Conservation (phyloP, 2,113 vertebrate species). For the Ginglymostoma cirratum region DNA sequence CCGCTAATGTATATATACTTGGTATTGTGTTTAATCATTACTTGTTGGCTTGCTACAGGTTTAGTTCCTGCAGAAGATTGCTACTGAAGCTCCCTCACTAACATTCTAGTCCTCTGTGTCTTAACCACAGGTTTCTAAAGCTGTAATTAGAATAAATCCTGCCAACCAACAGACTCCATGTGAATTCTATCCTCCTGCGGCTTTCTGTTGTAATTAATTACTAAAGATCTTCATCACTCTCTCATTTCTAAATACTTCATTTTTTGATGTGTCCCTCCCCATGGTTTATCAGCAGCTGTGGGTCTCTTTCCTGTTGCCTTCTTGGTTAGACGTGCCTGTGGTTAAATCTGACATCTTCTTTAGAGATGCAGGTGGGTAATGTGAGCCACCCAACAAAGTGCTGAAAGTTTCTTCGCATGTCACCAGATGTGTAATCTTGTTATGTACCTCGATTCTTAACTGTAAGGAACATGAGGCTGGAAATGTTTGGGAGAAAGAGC, state of each 20-base stretch:
- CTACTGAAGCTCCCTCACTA: background rate
- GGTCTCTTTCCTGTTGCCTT: background rate
- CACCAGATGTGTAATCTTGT: background rate
- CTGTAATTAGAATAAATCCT: background rate
- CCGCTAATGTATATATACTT: background rate
- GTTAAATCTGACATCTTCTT: background rate
- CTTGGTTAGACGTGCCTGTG: background rate
- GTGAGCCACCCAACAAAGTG: background rate
- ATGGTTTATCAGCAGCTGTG: background rate
- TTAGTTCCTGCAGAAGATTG: background rate
- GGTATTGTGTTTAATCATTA: background rate
- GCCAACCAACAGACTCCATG: background rate
- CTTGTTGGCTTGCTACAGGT: background rate
- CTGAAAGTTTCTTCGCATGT: background rate
- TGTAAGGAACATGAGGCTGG: background rate
- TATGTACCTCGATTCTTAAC: background rate
- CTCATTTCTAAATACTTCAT: background rate
- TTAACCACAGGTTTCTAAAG: background rate
- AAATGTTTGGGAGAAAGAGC: background rate
- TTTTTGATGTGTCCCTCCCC: background rate
- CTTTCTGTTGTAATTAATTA: conserved; percentile 2
- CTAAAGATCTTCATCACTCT: background rate
- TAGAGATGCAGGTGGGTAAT: background rate
- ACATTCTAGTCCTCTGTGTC: background rate
- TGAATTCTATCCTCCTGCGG: background rate